These are phyloP conservation scores for Lates calcarifer DNA, from an alignment of 2,113 vertebrate genomes.

Conservation along the genomic window DNA sequence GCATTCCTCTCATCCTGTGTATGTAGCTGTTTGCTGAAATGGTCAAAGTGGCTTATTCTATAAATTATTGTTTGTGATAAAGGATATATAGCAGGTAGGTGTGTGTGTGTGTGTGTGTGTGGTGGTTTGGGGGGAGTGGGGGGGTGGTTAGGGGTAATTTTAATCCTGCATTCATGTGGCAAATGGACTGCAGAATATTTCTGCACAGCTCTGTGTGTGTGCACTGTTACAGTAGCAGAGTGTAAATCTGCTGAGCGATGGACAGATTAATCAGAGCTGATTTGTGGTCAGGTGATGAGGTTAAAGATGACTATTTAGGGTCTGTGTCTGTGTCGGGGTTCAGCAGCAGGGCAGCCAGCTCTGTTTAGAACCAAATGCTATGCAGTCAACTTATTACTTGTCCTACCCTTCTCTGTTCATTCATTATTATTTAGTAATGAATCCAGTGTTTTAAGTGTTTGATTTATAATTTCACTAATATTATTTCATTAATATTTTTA, in stretches of 20 bases:
- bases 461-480: background rate
- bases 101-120: constrained; percentile 9
- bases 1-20: background rate
- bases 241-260: constrained; percentile 36
- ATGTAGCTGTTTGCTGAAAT: background rate
- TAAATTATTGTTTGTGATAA: background rate
- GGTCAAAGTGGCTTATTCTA: background rate
- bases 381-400: background rate
- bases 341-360: background rate
- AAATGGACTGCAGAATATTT: constrained; percentile 52
- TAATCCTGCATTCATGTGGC: constrained; percentile 46
- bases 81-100: background rate
- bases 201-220: constrained; percentile 2
- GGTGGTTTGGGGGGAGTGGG: too few relatives aligned
- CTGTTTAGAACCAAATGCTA: background rate
- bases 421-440: background rate
- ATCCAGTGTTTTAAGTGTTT: background rate
- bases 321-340: constrained; percentile 26
- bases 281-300: constrained; percentile 36
- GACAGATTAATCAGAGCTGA: constrained; percentile 41
- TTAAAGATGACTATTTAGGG: constrained; percentile 20
- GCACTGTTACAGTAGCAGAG: constrained; percentile 21
- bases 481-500: too few relatives aligned
- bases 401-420: background rate
- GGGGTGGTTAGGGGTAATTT: too few relatives aligned